phyloP scores from a whole-genome alignment of 2,888 invertebrate genomes.

The Philonicus albiceps region DNA sequence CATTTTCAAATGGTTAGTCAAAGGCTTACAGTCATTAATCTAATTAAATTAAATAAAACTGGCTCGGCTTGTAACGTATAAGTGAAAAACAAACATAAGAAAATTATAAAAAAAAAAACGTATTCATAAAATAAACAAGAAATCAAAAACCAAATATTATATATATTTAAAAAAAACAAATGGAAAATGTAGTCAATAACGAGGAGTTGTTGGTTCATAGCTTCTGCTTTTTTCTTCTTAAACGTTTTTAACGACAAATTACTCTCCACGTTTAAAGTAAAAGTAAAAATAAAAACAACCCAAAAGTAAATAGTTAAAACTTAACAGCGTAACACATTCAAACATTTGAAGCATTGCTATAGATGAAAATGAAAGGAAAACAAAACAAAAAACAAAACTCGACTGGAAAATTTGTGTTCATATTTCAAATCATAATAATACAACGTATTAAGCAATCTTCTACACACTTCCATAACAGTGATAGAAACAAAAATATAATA shows the following conservation, averaged over 20 bases:
- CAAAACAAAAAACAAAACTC: background rate
- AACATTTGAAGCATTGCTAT: background rate
- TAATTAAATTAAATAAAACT: slow-evolving; percentile 8
- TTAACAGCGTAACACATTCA: slow-evolving; percentile 10
- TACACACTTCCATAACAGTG: background rate
- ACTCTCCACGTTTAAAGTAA: slow-evolving; percentile 11
- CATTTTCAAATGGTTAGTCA: slow-evolving; percentile 28
- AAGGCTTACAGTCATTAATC: background rate
- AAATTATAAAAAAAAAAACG: background rate
- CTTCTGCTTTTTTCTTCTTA: slow-evolving; percentile 35
- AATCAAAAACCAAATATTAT: too few relatives aligned
- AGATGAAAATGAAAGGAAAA: background rate
- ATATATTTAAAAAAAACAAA: too few relatives aligned
- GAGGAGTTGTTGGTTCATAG: slow-evolving; percentile 23
- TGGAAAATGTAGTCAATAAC: slow-evolving; percentile 5
- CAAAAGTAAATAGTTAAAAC: background rate
- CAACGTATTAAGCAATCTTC: background rate
- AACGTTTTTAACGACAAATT: slow-evolving; percentile 7
- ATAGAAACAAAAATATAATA: background rate
- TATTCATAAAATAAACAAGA: slow-evolving; percentile 13
- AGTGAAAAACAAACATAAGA: background rate
- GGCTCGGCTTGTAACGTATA: slow-evolving; percentile 16
- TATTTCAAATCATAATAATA: background rate
- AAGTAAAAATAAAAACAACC: background rate
- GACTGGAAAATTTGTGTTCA: slow-evolving; percentile 36